Base-by-base conservation (phyloP, 1,140 invertebrate genomes). In the Thrips palmi region DNA sequence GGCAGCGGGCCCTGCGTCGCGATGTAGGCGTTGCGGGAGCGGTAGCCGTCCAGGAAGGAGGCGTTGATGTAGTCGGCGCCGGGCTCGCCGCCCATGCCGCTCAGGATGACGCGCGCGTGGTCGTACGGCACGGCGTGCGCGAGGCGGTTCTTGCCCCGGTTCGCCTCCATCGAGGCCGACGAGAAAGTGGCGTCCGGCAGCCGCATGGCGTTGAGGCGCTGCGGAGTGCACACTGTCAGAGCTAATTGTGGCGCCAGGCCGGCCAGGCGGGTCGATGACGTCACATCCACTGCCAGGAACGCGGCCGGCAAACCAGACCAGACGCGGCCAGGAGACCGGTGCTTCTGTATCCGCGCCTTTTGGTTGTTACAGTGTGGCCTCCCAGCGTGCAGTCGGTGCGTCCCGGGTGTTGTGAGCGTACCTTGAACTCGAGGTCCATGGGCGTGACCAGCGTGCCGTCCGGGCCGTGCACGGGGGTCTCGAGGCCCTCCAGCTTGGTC, bases 41-140 rank as follows among this genome's bases (percentile, higher is more conserved):
- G 69, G 57, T 88, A 89, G 0, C 84, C 93, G 59, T 99, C 96
- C 39, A 99, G 86, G 52, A 96, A 88, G 52, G 85, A 94, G 18
- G 93, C 96, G 60, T 99, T 99, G 45, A 99, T 96, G 56, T 98
- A 99, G 63, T 99, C 96, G 1, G 87, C 89, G 0, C 92, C 93
- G 52, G 98, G 93, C 28, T 87, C 73, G 30, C 81, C 84, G 45
- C 86, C 65, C 25, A 94, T 76, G 0, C 88, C 87, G 32, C 86
- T 78, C 40, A 98, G 59, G 56, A 88, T 93, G 1, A 97, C 94
- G 40, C 96, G 67, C 39, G 84, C 92, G 17, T 82, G 81, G 56
- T 99, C 96, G 58, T 85, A 97, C 32, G 96, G 96, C 58, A 99
- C 67, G 52, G 97, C 93, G 59, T 97, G 92, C 8, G 96, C 85